Evolutionary conservation across 2,113 vertebrate genomes (phyloP).

Genomic region (Macaca mulatta): DNA sequence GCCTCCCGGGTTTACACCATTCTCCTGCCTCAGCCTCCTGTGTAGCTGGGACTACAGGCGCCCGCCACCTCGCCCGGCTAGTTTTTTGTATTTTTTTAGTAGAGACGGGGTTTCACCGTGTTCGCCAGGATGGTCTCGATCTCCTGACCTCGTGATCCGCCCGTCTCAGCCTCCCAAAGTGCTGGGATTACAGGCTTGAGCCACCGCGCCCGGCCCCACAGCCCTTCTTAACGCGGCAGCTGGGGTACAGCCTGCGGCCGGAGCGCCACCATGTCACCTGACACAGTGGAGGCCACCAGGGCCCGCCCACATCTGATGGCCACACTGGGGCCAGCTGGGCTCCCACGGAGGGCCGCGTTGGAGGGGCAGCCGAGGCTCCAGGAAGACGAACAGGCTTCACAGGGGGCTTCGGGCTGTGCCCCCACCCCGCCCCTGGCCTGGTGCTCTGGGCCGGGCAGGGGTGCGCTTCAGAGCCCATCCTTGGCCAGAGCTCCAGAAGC

Average conservation of each 20-base stretch:
- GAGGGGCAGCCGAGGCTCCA: not conserved
- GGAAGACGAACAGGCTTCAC: rapidly evolving
- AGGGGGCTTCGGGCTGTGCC: not conserved
- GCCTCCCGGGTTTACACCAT: no score
- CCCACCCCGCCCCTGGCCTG: not conserved
- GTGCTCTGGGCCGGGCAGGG: not conserved
- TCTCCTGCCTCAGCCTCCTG: no score
- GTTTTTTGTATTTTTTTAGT: no score
- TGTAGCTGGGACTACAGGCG: no score
- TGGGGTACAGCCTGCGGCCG: not conserved
- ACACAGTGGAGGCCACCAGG: not conserved
- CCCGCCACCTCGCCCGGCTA: no score
- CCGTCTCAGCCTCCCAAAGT: no score
- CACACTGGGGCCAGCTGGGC: no score
- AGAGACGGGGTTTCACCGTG: no score
- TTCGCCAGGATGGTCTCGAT: no score
- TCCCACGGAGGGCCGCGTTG: no score
- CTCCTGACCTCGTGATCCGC: no score
- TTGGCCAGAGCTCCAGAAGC: not conserved
- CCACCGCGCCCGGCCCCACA: not conserved
- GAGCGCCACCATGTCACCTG: not conserved
- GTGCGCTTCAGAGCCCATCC: not conserved
- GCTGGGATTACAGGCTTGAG: no score
- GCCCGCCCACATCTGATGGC: not conserved
- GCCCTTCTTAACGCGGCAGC: slow-evolving; percentile 52